Conservation (phyloP, 2,888 invertebrate genomes). For the Meloe dianella region DNA sequence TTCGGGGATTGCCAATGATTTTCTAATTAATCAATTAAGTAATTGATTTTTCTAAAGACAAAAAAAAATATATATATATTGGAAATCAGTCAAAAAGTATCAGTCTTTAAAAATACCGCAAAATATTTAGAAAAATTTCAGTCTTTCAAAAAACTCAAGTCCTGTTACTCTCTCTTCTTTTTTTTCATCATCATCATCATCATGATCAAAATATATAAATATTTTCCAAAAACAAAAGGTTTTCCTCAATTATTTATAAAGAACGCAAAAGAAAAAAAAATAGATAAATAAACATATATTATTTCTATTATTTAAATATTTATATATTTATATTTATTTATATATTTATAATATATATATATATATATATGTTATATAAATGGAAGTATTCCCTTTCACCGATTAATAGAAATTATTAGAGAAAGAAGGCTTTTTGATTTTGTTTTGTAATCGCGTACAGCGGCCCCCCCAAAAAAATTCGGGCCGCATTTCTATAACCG, state of each 20-base stretch:
- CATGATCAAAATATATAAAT: too few relatives aligned
- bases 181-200: conserved; percentile 33
- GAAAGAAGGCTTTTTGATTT: too few relatives aligned
- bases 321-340: conserved; percentile 24
- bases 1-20: conserved; percentile 62
- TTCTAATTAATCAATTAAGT: too few relatives aligned
- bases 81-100: conserved; percentile 60
- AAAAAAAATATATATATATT: conserved; percentile 29
- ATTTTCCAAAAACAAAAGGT: too few relatives aligned
- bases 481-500: too few relatives aligned
- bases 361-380: too few relatives aligned
- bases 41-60: too few relatives aligned
- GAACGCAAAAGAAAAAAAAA: conserved; percentile 35
- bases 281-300: conserved; percentile 40
- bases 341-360: conserved; percentile 14
- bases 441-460: too few relatives aligned
- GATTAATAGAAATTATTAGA: conserved; percentile 46
- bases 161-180: conserved; percentile 48
- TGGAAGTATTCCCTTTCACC: conserved; percentile 50
- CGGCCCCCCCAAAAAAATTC: too few relatives aligned
- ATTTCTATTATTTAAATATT: conserved; percentile 26
- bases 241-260: conserved; percentile 37
- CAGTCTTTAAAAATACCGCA: conserved; percentile 56
- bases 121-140: conserved; percentile 42
- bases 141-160: conserved; percentile 50